Base-by-base conservation (phyloP, 1,140 invertebrate species). In the Ceratoteleas bidentatus region DNA sequence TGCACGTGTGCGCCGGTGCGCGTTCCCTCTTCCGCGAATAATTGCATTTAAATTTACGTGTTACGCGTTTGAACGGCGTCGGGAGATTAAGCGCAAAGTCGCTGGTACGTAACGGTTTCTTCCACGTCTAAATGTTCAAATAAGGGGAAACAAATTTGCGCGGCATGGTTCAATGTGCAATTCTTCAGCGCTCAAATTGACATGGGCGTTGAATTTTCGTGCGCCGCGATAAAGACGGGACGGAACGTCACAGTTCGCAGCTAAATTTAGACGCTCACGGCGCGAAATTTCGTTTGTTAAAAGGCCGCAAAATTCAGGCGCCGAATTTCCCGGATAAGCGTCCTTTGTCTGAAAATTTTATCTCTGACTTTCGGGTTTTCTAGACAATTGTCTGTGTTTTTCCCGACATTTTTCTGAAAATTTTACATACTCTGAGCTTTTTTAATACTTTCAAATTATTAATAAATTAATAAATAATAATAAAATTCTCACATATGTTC, bases 41-140 rank as follows among this genome's bases (percentile, higher is more conserved):
- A 76, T 68, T 76, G 36, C 40, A 57, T 60, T 76, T 76, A 56
- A 68, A 68, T 62, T 66, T 24, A 2, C 49, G 56, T 60, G 49
- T 76, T 53, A 76, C 64, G 64, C 50, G 45, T 77, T 77, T 78
- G 24, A 70, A 69, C 43, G 64, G 64, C 32, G 72, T 66, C 52
- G 52, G 43, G 45, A 62, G 64, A 68, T 68, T 68, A 76, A 68
- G 36, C 24, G 53, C 43, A 75, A 58, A 75, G 53, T 66, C 56
- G 16, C 52, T 60, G n/a, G 38, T 66, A 66, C 54, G 54, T 66
- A 66, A 58, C 53, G 57, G 54, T 60, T 75, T 75, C 58, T 75
- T 66, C 61, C 6, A 24, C 15, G 47, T 61, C 47, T 49, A 56
- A 76, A 68, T 68, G 65, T 57, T 69, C 15, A 69, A 77, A 64